These are phyloP conservation scores for Ormyrus labotus DNA, from an alignment of 2,888 invertebrate genomes.

Conservation along the genomic window DNA sequence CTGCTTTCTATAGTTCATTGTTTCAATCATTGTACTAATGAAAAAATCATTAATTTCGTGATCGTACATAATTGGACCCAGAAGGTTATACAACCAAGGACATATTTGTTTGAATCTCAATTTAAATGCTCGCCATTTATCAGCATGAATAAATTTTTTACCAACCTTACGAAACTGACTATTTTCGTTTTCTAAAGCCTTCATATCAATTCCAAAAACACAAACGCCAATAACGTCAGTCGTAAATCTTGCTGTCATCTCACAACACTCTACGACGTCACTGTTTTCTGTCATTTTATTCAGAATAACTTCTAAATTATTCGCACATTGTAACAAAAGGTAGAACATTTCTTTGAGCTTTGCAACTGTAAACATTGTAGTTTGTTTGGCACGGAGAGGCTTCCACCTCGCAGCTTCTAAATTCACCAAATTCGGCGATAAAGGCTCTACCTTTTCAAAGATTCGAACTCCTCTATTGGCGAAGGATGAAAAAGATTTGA, in stretches of 20 bases:
- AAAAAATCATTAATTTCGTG: constrained; percentile 68
- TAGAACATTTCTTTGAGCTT: constrained; percentile 77
- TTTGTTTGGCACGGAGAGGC: constrained; percentile 73
- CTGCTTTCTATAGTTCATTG: constrained; percentile 71
- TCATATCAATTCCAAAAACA: constrained; percentile 75
- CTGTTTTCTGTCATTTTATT: constrained; percentile 55
- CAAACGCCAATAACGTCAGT: constrained; percentile 76
- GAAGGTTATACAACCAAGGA: constrained; percentile 62
- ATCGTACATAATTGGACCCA: constrained; percentile 61
- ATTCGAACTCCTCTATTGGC: constrained; percentile 60
- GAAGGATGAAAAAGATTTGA: constrained; percentile 63
- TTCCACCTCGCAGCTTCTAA: constrained; percentile 75
- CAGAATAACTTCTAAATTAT: constrained; percentile 68
- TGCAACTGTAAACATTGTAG: constrained; percentile 76
- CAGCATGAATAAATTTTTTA: constrained; percentile 62
- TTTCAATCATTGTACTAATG: constrained; percentile 65
- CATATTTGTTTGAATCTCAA: constrained; percentile 58
- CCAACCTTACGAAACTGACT: constrained; percentile 74
- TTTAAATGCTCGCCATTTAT: constrained; percentile 56
- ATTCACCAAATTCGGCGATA: constrained; percentile 71
- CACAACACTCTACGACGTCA: constrained; percentile 65
- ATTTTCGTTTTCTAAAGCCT: constrained; percentile 70
- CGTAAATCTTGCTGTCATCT: constrained; percentile 73
- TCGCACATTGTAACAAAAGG: constrained; percentile 70
- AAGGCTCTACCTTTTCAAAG: constrained; percentile 66